Percentiles rank a stretch among this genome's conserved stretches.
phyloP scores from a whole-genome alignment of 2,113 vertebrate species.

The Albula glossodonta region DNA sequence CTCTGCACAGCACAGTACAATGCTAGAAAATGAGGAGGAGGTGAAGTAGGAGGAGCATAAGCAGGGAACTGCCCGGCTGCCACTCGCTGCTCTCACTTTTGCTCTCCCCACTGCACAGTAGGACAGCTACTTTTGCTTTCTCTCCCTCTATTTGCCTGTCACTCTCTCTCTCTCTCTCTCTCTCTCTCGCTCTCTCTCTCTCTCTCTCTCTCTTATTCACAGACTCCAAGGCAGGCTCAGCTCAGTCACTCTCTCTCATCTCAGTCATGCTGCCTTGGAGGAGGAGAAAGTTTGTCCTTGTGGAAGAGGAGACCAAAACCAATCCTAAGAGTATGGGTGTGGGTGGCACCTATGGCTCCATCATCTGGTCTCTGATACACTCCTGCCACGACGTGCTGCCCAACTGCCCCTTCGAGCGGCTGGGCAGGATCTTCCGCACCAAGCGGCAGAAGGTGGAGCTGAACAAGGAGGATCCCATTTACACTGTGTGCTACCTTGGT shows the following conservation, averaged over 20 bases:
- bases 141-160: constrained; percentile 57
- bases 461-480: constrained; percentile 86
- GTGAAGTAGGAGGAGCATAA: constrained; percentile 61
- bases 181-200: constrained; percentile 5
- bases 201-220: constrained; percentile 6
- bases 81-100: constrained; percentile 63
- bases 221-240: neutral
- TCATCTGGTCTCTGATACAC: constrained; percentile 84
- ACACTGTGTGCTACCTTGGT: constrained; percentile 90
- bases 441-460: constrained; percentile 89
- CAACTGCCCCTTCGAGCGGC: constrained; percentile 78
- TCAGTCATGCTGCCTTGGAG: constrained; percentile 89
- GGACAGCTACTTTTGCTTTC: constrained; percentile 49
- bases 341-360: constrained; percentile 74
- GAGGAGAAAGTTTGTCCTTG: constrained; percentile 89
- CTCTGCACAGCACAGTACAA: constrained; percentile 63
- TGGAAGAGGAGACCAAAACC: constrained; percentile 79
- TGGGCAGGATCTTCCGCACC: constrained; percentile 82
- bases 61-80: constrained; percentile 55
- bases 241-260: constrained; percentile 30
- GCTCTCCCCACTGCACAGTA: constrained; percentile 46
- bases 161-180: constrained; percentile 37
- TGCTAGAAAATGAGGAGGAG: constrained; percentile 57
- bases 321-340: constrained; percentile 83
- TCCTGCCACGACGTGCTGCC: constrained; percentile 88